These are phyloP conservation scores for Campoletis raptor DNA, from an alignment of 2,888 invertebrate genomes.

Conservation along the genomic window DNA sequence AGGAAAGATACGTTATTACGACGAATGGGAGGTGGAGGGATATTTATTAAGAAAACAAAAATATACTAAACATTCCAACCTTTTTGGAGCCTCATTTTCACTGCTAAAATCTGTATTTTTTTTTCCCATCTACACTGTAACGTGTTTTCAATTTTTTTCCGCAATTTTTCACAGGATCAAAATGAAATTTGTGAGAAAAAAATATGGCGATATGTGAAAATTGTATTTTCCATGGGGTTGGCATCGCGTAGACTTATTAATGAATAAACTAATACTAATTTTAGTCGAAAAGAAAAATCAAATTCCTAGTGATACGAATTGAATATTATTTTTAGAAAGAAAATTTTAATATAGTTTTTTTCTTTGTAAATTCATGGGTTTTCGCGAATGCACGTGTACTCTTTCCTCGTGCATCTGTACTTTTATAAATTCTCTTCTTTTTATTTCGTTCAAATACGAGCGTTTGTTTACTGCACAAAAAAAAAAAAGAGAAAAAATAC, in stretches of 20 bases:
- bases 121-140: neutral
- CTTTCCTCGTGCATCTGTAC: slow-evolving; percentile 64
- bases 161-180: neutral
- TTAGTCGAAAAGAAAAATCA: slow-evolving; percentile 2
- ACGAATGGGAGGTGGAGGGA: neutral
- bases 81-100: neutral
- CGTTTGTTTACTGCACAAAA: slow-evolving; percentile 38
- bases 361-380: slow-evolving; percentile 8
- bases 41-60: neutral
- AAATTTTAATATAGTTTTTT: neutral
- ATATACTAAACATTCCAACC: neutral
- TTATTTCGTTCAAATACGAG: slow-evolving; percentile 36
- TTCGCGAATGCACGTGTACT: slow-evolving; percentile 37
- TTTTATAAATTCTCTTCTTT: slow-evolving; percentile 53
- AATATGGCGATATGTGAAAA: neutral
- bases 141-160: neutral
- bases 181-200: neutral
- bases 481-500: slow-evolving; percentile 41
- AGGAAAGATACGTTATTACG: slow-evolving; percentile 44
- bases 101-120: neutral
- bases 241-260: neutral
- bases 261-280: neutral
- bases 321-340: neutral
- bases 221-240: neutral
- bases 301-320: neutral